Percentiles rank a stretch among this genome's conserved stretches.
Conservation (phyloP, 2,797 vertebrate species). For the Picus viridis region DNA sequence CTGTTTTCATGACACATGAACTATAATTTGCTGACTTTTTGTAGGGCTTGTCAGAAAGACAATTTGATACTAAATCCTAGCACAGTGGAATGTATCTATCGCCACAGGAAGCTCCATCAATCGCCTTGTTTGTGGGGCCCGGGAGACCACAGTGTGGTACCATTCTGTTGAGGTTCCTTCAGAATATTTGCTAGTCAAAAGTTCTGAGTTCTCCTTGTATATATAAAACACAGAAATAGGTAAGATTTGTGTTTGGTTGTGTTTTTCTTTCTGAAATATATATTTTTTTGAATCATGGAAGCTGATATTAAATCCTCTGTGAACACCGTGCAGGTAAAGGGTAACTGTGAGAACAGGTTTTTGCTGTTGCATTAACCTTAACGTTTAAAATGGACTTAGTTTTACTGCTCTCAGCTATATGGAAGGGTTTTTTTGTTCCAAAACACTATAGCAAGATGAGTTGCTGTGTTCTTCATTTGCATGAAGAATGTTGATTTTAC, state of each 20-base stretch:
- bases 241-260: neutral
- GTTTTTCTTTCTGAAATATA: neutral
- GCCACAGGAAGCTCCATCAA: neutral
- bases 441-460: neutral
- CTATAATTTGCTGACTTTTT: neutral
- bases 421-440: neutral
- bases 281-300: conserved; percentile 6
- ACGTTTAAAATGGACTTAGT: neutral
- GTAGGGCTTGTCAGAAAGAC: neutral
- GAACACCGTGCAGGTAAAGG: neutral
- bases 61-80: neutral
- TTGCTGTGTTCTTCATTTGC: neutral
- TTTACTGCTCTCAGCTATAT: neutral
- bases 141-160: fast-evolving
- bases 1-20: neutral
- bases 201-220: neutral
- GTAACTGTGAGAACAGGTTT: neutral
- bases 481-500: neutral
- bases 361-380: neutral
- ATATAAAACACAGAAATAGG: neutral
- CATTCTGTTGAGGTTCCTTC: neutral
- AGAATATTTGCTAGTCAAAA: neutral
- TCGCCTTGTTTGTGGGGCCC: neutral
- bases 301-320: neutral
- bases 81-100: neutral